Evolutionary conservation across 2,113 vertebrate genomes (phyloP).

Genomic region (Albula goreensis): DNA sequence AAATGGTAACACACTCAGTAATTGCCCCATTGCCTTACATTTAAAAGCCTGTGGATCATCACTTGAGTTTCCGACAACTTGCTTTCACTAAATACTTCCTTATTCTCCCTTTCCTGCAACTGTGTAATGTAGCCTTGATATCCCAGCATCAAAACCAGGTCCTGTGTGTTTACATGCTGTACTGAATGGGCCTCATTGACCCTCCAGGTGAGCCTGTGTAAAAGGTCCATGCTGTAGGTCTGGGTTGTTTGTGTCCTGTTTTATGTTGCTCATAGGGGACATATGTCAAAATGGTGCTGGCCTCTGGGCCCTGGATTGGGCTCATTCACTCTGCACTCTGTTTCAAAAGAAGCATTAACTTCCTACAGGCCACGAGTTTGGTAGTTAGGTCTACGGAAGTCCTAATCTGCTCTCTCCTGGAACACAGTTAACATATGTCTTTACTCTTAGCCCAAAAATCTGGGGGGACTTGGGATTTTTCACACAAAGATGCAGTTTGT

Average conservation of each 20-base stretch:
- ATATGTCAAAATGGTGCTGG: not conserved
- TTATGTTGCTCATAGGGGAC: not conserved
- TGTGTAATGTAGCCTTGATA: not conserved
- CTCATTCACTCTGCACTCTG: not conserved
- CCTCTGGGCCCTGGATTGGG: not conserved
- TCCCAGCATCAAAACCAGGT: not conserved
- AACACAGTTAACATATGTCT: too few species aligned
- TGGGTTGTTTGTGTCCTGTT: constrained; percentile 2
- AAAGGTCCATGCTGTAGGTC: not conserved
- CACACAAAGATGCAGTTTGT: not conserved
- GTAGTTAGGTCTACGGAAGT: too few species aligned
- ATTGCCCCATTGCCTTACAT: too few species aligned
- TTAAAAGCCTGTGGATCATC: too few species aligned
- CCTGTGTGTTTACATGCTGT: not conserved
- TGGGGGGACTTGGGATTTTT: too few species aligned
- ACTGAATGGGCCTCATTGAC: not conserved
- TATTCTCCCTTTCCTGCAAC: not conserved
- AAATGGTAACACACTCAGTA: too few species aligned
- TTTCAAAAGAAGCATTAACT: not conserved
- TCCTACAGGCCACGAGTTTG: too few species aligned
- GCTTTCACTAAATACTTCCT: not conserved
- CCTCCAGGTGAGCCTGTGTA: not conserved
- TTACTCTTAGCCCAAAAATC: too few species aligned
- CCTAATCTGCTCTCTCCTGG: too few species aligned
- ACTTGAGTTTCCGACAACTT: not conserved